Percentiles rank a stretch among this genome's conserved stretches.
Evolutionary conservation across 2,113 vertebrate genomes (phyloP).

Genomic region (Acanthochromis polyacanthus): DNA sequence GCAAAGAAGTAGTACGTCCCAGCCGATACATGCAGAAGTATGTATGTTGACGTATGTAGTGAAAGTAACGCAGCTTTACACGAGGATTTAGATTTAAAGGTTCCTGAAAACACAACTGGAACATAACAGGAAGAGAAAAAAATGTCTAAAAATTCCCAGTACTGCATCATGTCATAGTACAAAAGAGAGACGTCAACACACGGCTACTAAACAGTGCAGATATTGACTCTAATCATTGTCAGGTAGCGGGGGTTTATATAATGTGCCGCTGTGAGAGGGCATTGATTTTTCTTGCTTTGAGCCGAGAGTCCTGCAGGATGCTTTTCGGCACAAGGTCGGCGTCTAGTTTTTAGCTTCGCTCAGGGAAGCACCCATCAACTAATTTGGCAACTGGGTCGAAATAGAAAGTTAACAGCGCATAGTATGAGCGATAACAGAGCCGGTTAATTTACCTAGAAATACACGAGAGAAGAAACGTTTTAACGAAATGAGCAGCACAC

Average conservation of each 20-base stretch:
- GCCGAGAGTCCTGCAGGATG: conserved; percentile 44
- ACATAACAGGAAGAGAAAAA: background rate
- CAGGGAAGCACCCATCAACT: conserved; percentile 36
- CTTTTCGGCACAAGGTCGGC: conserved; percentile 49
- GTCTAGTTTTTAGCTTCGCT: conserved; percentile 34
- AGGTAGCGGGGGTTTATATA: conserved; percentile 61
- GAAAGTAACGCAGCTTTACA: too few species aligned
- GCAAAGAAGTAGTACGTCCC: too few species aligned
- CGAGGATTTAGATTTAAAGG: too few species aligned
- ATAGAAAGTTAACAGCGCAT: conserved; percentile 58
- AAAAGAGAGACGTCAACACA: conserved; percentile 4
- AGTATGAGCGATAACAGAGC: conserved; percentile 41
- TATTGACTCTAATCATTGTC: conserved; percentile 53
- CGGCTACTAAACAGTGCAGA: conserved; percentile 23
- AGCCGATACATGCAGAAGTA: too few species aligned
- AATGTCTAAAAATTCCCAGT: background rate
- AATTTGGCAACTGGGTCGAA: conserved; percentile 39
- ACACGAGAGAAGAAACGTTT: conserved; percentile 26
- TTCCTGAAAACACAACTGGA: too few species aligned
- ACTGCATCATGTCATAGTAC: background rate
- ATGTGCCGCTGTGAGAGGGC: conserved; percentile 48
- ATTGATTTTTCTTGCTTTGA: conserved; percentile 71
- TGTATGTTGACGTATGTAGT: too few species aligned
- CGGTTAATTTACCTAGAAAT: conserved; percentile 18
- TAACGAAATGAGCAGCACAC: conserved; percentile 31